phyloP scores from a whole-genome alignment of 2,888 invertebrate species.

The Eustalomyia histrio region DNA sequence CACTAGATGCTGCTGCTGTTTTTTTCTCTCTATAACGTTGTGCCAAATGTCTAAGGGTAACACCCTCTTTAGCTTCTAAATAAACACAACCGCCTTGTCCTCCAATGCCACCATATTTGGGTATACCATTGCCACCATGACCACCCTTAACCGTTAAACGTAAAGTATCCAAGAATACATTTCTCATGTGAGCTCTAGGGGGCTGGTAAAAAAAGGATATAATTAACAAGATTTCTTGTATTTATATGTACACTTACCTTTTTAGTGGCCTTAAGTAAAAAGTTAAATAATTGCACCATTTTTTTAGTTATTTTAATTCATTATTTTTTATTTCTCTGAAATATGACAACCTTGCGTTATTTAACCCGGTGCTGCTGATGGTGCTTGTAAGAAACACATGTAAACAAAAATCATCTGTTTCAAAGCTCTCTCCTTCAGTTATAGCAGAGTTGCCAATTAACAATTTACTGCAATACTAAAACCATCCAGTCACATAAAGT shows the following conservation, averaged over 20 bases:
- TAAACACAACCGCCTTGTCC: slow-evolving; percentile 94
- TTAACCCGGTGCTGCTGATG: neutral
- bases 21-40: slow-evolving; percentile 72
- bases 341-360: neutral
- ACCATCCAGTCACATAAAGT: too few relatives aligned
- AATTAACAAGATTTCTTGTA: neutral
- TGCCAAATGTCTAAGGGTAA: slow-evolving; percentile 81
- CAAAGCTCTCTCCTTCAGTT: neutral
- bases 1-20: slow-evolving; percentile 82
- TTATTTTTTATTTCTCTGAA: neutral
- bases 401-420: slow-evolving; percentile 61
- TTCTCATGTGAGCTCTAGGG: slow-evolving; percentile 72
- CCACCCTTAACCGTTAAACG: slow-evolving; percentile 91
- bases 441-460: slow-evolving; percentile 1
- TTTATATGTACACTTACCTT: slow-evolving; percentile 67
- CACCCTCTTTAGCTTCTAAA: slow-evolving; percentile 84
- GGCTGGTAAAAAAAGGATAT: slow-evolving; percentile 64
- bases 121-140: slow-evolving; percentile 85
- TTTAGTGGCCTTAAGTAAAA: slow-evolving; percentile 72
- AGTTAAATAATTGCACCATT: slow-evolving; percentile 76
- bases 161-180: slow-evolving; percentile 88
- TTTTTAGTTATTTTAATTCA: slow-evolving; percentile 38
- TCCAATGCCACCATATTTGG: slow-evolving; percentile 92
- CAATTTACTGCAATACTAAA: too few relatives aligned
- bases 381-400: neutral